A percentile compares a stretch with the other conserved stretches of the same genome.
Evolutionary conservation across 1,140 invertebrate species (phyloP).

Genomic region (Laupala kohalensis): DNA sequence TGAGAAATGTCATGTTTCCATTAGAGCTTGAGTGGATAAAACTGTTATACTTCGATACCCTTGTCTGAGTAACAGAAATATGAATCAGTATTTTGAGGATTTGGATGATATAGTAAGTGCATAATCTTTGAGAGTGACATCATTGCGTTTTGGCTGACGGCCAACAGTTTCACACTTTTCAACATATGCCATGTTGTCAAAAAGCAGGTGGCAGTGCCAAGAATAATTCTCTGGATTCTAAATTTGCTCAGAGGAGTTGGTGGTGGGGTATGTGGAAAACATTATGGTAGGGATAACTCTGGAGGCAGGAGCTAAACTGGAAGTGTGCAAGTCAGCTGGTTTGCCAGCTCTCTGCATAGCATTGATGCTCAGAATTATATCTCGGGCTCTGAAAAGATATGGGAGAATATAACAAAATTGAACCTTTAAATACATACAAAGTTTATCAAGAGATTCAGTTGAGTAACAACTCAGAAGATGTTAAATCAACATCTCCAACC

Average conservation of each 20-base stretch:
- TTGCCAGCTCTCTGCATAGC: neutral
- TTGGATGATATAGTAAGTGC: too few relatives aligned
- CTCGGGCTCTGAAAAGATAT: neutral
- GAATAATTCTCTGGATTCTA: conserved; percentile 15
- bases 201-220: conserved; percentile 13
- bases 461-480: conserved; percentile 9
- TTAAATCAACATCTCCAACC: neutral
- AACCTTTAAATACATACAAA: conserved; percentile 21
- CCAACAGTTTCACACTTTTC: neutral
- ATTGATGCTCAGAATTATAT: neutral
- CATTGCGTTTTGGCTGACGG: neutral
- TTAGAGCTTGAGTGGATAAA: too few relatives aligned
- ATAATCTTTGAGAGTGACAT: neutral
- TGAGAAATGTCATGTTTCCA: too few relatives aligned
- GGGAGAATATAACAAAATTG: conserved; percentile 12
- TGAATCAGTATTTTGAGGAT: too few relatives aligned
- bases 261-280: neutral
- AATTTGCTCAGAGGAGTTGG: conserved; percentile 10
- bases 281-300: neutral
- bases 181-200: conserved; percentile 15
- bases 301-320: neutral
- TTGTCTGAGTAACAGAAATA: too few relatives aligned
- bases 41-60: too few relatives aligned
- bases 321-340: conserved; percentile 4
- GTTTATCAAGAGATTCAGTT: conserved; percentile 27